phyloP scores from a whole-genome alignment of 1,140 invertebrate species.

The Drosophila carrolli region DNA sequence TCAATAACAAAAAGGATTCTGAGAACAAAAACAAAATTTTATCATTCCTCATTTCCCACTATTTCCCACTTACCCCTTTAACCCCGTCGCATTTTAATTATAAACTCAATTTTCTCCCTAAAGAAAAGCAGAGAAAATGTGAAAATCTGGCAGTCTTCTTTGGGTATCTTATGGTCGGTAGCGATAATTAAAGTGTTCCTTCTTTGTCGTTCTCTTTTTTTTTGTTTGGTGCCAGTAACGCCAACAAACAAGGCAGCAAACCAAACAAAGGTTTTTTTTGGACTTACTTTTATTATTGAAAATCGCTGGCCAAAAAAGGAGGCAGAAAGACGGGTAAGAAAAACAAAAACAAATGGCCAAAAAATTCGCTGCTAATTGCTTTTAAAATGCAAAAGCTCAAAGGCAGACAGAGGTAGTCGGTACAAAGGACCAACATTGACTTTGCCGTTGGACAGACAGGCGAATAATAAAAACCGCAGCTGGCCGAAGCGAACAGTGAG shows the following conservation, averaged over 20 bases:
- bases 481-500: slow-evolving; percentile 57
- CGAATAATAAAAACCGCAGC: slow-evolving; percentile 71
- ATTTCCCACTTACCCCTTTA: not conserved
- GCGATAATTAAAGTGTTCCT: slow-evolving; percentile 21
- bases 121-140: not conserved
- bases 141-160: slow-evolving; percentile 10
- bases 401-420: slow-evolving; percentile 15
- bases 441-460: slow-evolving; percentile 65
- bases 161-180: slow-evolving; percentile 35
- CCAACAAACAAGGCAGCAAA: slow-evolving; percentile 34
- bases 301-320: slow-evolving; percentile 52
- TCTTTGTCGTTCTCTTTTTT: slow-evolving; percentile 1
- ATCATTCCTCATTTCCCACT: not conserved
- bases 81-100: slow-evolving; percentile 23
- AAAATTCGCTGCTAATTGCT: slow-evolving; percentile 81
- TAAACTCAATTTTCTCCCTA: slow-evolving; percentile 34
- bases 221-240: slow-evolving; percentile 34
- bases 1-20: too few relatives aligned
- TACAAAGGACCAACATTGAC: slow-evolving; percentile 74
- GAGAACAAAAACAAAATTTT: not conserved
- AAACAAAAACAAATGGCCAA: slow-evolving; percentile 69
- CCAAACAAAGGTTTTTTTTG: slow-evolving; percentile 52
- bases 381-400: slow-evolving; percentile 78
- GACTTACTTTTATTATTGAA: slow-evolving; percentile 71
- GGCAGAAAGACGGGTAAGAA: slow-evolving; percentile 29